A percentile compares a stretch with the other conserved stretches of the same genome.
phyloP scores from a whole-genome alignment of 1,140 invertebrate species.

The Solenopsis fugax region DNA sequence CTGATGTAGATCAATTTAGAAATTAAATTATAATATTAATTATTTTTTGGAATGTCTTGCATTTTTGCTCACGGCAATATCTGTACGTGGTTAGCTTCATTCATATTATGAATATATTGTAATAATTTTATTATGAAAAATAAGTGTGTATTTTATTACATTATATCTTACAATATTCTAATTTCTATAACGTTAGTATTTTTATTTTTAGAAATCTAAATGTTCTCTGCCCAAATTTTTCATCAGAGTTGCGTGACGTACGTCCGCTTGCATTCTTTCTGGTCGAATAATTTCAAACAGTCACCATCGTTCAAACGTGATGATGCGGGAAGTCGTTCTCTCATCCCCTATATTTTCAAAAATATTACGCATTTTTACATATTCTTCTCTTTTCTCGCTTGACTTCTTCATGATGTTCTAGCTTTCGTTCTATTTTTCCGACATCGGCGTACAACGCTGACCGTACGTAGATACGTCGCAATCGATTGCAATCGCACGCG shows the following conservation, averaged over 20 bases:
- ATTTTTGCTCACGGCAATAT: not conserved
- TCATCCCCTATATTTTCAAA: conserved; percentile 22
- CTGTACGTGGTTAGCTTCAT: not conserved
- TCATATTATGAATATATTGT: not conserved
- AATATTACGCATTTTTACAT: conserved; percentile 24
- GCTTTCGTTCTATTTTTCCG: not conserved
- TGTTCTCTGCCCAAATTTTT: not conserved
- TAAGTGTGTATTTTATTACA: not conserved
- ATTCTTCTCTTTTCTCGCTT: not conserved
- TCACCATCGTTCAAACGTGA: conserved; percentile 27
- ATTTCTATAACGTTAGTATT: not conserved
- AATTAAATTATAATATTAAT: not conserved
- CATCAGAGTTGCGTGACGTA: not conserved
- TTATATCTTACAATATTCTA: not conserved
- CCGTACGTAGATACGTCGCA: conserved; percentile 37
- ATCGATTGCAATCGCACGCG: conserved; percentile 51
- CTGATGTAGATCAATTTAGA: no score
- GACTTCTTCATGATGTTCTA: not conserved
- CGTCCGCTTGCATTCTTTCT: conserved; percentile 16
- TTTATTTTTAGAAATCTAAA: not conserved
- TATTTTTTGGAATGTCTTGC: not conserved
- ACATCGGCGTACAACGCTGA: conserved; percentile 24
- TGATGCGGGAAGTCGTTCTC: conserved; percentile 9
- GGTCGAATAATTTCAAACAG: conserved; percentile 21
- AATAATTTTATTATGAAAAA: not conserved